phyloP scores from a whole-genome alignment of 2,797 vertebrate genomes.

The Peromyscus nudipes region DNA sequence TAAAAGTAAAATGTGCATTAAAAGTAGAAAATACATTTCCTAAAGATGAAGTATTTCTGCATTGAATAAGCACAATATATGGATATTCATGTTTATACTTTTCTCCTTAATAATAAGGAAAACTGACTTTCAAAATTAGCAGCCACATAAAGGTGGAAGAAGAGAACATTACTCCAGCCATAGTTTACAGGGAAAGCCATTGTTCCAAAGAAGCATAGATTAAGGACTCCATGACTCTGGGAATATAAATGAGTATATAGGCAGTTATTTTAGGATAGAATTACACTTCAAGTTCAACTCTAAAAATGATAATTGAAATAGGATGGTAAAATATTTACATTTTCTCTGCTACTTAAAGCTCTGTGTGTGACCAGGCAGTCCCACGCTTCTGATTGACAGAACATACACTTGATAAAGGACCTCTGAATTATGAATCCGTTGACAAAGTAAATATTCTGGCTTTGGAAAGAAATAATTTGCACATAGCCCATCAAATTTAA shows the following conservation, averaged over 20 bases:
- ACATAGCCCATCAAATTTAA: conserved; percentile 31
- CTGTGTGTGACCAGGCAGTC: not conserved
- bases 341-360: not conserved
- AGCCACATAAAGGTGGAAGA: not conserved
- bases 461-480: conserved; percentile 5
- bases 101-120: conserved; percentile 22
- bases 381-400: not conserved
- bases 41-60: not conserved
- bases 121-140: not conserved
- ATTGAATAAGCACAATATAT: not conserved
- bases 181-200: not conserved
- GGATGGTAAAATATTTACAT: not conserved
- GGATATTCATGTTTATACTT: not conserved
- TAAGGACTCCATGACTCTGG: not conserved
- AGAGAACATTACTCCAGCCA: not conserved
- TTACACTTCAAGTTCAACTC: conserved; percentile 12
- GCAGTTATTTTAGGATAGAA: conserved; percentile 45
- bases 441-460: conserved; percentile 59
- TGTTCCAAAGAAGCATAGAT: not conserved
- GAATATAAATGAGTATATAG: conserved; percentile 30
- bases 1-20: not conserved
- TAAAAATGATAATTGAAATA: conserved; percentile 29
- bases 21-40: not conserved
- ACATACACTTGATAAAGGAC: not conserved
- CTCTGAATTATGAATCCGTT: conserved; percentile 10